These are phyloP conservation scores for Hirundo rustica DNA, from an alignment of 2,797 vertebrate genomes.

Conservation along the genomic window DNA sequence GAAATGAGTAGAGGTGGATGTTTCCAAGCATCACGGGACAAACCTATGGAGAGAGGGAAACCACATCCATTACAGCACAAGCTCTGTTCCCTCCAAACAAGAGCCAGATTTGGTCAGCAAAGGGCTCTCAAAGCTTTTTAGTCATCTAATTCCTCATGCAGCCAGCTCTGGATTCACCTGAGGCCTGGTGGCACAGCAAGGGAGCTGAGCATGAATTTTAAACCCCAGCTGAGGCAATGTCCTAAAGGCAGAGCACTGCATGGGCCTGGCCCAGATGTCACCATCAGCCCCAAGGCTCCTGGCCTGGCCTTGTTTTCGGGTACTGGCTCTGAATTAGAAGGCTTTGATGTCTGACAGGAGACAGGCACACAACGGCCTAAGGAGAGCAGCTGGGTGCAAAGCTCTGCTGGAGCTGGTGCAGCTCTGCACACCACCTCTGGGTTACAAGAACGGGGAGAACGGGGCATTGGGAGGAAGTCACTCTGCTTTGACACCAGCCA, in stretches of 20 bases:
- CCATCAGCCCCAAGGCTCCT: not conserved
- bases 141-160: not conserved
- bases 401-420: not conserved
- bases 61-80: not conserved
- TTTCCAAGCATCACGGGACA: not conserved
- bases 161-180: not conserved
- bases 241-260: not conserved
- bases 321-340: not conserved
- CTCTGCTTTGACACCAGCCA: not conserved
- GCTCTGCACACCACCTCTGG: not conserved
- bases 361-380: rapidly evolving
- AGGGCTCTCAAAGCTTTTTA: not conserved
- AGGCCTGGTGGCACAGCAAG: not conserved
- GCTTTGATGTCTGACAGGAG: not conserved
- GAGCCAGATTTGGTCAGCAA: not conserved
- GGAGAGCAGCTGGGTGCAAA: not conserved
- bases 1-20: not conserved
- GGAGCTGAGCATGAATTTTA: not conserved
- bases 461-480: not conserved
- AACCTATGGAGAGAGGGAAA: not conserved
- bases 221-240: not conserved
- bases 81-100: not conserved
- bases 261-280: not conserved
- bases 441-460: rapidly evolving
- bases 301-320: not conserved